phyloP scores from a whole-genome alignment of 1,140 invertebrate species.

The Sycobia sp. region DNA sequence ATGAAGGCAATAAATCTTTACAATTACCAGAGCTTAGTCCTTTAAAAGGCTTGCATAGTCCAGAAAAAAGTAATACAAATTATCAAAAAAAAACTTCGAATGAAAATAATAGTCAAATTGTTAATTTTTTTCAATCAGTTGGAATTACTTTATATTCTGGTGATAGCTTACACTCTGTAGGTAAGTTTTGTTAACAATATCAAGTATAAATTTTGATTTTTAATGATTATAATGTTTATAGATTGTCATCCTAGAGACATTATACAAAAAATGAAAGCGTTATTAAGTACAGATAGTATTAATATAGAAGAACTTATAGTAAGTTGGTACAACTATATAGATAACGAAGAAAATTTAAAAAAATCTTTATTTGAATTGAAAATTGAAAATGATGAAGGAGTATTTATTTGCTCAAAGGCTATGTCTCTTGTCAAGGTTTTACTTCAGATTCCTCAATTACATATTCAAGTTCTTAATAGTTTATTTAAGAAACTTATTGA shows the following conservation, averaged over 20 bases:
- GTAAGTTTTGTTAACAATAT: conserved; percentile 35
- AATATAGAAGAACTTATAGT: conserved; percentile 43
- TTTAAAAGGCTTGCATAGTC: conserved; percentile 13
- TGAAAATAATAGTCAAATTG: conserved; percentile 33
- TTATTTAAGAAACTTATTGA: conserved; percentile 51
- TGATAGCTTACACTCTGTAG: conserved; percentile 39
- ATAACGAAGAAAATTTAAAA: conserved; percentile 45
- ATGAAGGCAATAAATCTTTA: not conserved
- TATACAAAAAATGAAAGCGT: conserved; percentile 44
- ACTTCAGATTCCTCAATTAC: conserved; percentile 50
- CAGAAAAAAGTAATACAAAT: conserved; percentile 4
- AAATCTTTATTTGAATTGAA: conserved; percentile 46
- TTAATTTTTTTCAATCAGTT: conserved; percentile 42
- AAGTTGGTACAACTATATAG: conserved; percentile 47
- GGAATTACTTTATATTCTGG: conserved; percentile 42
- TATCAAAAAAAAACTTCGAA: conserved; percentile 1
- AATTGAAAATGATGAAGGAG: conserved; percentile 38
- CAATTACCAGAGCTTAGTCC: conserved; percentile 19
- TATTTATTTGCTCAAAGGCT: conserved; percentile 35
- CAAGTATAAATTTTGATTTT: conserved; percentile 15
- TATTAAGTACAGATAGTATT: conserved; percentile 37
- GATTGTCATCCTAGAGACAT: conserved; percentile 42
- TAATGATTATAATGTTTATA: conserved; percentile 24
- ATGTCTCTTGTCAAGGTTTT: conserved; percentile 49
- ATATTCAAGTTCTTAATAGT: conserved; percentile 46